Conservation (phyloP, 35 echinoderm and acorn worm species). For the Apostichopus japonicus region DNA sequence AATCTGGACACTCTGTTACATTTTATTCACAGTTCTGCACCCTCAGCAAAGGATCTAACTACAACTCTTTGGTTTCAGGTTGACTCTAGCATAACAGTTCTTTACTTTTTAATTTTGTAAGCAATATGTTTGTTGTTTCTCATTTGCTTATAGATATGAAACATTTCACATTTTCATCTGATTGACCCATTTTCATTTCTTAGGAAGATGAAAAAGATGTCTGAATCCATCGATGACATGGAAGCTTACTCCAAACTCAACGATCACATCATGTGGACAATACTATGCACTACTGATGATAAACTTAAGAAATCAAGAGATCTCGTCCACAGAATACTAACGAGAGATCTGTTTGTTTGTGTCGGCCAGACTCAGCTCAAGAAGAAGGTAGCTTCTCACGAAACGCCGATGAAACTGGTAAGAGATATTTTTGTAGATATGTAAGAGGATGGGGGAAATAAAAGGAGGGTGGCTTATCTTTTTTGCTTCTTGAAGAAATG, state of each 20-base stretch:
- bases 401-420: slow-evolving; percentile 26
- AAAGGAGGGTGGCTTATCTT: too few species aligned
- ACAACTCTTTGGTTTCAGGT: too few species aligned
- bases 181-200: neutral
- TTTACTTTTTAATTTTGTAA: too few species aligned
- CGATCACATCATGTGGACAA: slow-evolving; percentile 68
- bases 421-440: neutral
- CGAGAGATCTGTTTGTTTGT: slow-evolving; percentile 83
- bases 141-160: too few species aligned
- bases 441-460: too few species aligned
- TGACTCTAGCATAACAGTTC: too few species aligned
- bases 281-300: slow-evolving; percentile 54
- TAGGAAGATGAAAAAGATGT: slow-evolving; percentile 67
- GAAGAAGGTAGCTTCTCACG: neutral
- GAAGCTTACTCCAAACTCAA: slow-evolving; percentile 82
- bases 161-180: neutral
- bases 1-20: too few species aligned
- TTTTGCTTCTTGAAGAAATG: too few species aligned
- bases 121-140: too few species aligned
- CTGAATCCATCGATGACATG: slow-evolving; percentile 93
- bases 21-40: too few species aligned
- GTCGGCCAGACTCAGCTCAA: slow-evolving; percentile 80
- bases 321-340: slow-evolving; percentile 71
- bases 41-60: too few species aligned
- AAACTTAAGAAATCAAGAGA: slow-evolving; percentile 55